phyloP scores from a whole-genome alignment of 2,797 vertebrate genomes.

The Epinephelus malabaricus region DNA sequence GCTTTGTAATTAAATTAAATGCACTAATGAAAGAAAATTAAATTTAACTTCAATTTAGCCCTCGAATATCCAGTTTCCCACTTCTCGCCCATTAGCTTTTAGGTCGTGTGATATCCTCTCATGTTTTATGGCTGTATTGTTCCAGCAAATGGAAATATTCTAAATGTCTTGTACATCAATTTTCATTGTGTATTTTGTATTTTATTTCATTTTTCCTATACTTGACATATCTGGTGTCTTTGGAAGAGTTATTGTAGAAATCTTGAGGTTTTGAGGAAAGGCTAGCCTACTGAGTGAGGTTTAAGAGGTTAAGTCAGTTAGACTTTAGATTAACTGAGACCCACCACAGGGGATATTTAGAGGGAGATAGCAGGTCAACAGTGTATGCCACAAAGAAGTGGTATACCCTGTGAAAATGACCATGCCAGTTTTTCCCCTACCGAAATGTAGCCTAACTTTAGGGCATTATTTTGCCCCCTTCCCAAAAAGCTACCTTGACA shows the following conservation, averaged over 20 bases:
- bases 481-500: too few species aligned
- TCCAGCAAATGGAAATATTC: neutral
- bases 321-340: too few species aligned
- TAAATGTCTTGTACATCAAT: neutral
- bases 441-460: too few species aligned
- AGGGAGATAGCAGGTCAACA: too few species aligned
- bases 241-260: neutral
- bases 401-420: too few species aligned
- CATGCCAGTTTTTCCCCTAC: too few species aligned
- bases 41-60: neutral
- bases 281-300: too few species aligned
- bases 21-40: neutral
- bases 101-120: neutral
- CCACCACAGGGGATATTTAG: too few species aligned
- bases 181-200: neutral
- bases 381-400: too few species aligned
- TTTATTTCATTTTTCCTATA: neutral
- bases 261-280: too few species aligned
- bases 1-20: constrained; percentile 11
- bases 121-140: neutral
- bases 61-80: neutral
- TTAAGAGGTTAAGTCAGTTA: too few species aligned
- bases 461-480: too few species aligned
- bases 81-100: neutral
- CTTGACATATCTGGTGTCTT: neutral